These are phyloP conservation scores for Hartigia nigra DNA, from an alignment of 2,888 invertebrate genomes.

Conservation along the genomic window DNA sequence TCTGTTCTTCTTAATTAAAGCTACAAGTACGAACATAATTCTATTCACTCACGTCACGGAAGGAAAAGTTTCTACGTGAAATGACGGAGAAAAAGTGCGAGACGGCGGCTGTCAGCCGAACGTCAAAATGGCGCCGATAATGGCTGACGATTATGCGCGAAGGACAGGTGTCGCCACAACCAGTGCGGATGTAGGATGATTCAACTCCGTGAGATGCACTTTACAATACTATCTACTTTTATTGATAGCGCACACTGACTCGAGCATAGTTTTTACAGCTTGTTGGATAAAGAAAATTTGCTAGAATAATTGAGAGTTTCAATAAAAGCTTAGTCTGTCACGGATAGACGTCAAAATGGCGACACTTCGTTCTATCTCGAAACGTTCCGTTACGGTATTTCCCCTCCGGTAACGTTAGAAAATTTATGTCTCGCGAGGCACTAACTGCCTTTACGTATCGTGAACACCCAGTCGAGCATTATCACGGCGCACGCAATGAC, in stretches of 20 bases:
- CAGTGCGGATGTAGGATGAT: background rate
- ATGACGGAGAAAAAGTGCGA: background rate
- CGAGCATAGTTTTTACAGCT: background rate
- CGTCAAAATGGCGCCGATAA: background rate
- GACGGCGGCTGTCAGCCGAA: background rate
- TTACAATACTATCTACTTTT: background rate
- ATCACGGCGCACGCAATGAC: background rate
- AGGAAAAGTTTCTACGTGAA: background rate
- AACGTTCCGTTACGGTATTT: background rate
- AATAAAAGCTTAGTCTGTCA: background rate
- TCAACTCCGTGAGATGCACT: background rate
- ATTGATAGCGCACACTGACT: background rate
- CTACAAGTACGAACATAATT: background rate
- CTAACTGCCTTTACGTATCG: background rate
- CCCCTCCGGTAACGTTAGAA: background rate
- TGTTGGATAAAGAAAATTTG: background rate
- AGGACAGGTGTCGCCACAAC: background rate
- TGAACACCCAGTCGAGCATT: background rate
- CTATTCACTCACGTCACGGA: background rate
- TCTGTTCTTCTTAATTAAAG: background rate
- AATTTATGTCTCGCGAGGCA: background rate
- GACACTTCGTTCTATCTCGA: background rate
- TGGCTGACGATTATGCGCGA: background rate
- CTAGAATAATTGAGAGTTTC: background rate
- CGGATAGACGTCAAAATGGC: background rate